Evolutionary conservation across 2,888 invertebrate species (phyloP).

Genomic region (Acanthosoma haemorrhoidale): DNA sequence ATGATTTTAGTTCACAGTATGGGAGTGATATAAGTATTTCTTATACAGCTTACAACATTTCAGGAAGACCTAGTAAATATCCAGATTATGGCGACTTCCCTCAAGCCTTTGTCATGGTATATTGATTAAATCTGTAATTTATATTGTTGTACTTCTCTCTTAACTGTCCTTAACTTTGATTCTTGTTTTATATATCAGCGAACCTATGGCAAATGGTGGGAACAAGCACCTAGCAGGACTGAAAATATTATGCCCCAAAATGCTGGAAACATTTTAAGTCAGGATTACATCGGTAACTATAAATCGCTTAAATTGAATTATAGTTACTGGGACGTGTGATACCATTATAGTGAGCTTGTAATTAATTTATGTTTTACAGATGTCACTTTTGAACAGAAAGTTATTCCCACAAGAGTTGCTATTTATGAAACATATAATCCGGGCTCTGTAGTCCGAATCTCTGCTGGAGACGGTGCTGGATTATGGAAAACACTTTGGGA

Average conservation of each 20-base stretch:
- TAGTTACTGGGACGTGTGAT: not conserved
- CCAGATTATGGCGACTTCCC: conserved; percentile 89
- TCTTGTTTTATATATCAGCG: conserved; percentile 52
- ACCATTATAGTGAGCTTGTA: not conserved
- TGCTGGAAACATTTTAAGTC: conserved; percentile 58
- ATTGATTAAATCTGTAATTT: conserved; percentile 42
- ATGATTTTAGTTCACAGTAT: conserved; percentile 84
- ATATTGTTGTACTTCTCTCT: not conserved
- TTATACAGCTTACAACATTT: conserved; percentile 80
- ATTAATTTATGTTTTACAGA: conserved; percentile 47
- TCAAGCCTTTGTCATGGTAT: conserved; percentile 83
- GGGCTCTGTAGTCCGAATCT: conserved; percentile 73
- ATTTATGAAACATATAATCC: conserved; percentile 84
- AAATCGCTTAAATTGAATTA: not conserved
- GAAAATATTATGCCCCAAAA: conserved; percentile 70
- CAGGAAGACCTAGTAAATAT: conserved; percentile 76
- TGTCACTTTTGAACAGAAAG: conserved; percentile 60
- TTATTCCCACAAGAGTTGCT: conserved; percentile 63
- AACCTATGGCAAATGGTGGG: conserved; percentile 82
- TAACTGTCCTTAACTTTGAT: not conserved
- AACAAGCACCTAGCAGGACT: conserved; percentile 65
- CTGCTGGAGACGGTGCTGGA: conserved; percentile 55
- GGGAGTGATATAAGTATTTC: conserved; percentile 82
- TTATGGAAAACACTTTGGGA: conserved; percentile 75
- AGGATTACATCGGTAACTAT: conserved; percentile 72